Conservation (phyloP, 2,888 invertebrate species). For the Taenaris catops region DNA sequence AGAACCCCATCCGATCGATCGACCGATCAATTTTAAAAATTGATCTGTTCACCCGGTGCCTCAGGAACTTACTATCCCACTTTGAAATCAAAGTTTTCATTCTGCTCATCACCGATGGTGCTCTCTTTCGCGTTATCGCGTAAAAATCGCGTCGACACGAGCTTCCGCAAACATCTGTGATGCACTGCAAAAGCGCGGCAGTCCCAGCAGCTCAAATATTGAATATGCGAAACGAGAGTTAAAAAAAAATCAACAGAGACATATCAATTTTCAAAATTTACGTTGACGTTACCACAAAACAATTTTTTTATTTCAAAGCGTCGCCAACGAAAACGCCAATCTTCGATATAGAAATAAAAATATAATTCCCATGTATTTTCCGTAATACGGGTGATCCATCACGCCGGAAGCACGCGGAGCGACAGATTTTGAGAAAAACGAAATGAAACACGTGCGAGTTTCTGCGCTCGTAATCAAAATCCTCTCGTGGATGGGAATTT, state of each 20-base stretch:
- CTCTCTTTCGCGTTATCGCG: no score
- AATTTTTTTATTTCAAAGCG: constrained; percentile 28
- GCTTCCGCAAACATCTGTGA: background rate
- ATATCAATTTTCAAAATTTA: constrained; percentile 26
- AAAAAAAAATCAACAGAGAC: constrained; percentile 13
- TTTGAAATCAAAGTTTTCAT: no score
- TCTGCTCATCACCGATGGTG: no score
- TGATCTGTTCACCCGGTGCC: no score
- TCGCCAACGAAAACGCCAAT: constrained; percentile 44
- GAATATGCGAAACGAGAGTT: background rate
- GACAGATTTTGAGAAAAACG: constrained; percentile 34
- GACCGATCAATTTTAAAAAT: no score
- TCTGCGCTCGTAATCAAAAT: constrained; percentile 26
- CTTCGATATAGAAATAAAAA: constrained; percentile 37
- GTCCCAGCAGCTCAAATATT: background rate
- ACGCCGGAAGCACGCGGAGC: constrained; percentile 26
- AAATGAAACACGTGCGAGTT: constrained; percentile 31
- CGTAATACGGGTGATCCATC: constrained; percentile 39
- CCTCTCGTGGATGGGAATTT: constrained; percentile 15
- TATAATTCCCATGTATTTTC: constrained; percentile 29
- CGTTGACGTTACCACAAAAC: constrained; percentile 26
- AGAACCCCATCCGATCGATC: no score
- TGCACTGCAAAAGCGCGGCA: no score
- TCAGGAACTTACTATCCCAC: no score
- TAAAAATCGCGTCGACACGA: no score